phyloP scores from a whole-genome alignment of 2,888 invertebrate genomes.

The Colletes collaris region DNA sequence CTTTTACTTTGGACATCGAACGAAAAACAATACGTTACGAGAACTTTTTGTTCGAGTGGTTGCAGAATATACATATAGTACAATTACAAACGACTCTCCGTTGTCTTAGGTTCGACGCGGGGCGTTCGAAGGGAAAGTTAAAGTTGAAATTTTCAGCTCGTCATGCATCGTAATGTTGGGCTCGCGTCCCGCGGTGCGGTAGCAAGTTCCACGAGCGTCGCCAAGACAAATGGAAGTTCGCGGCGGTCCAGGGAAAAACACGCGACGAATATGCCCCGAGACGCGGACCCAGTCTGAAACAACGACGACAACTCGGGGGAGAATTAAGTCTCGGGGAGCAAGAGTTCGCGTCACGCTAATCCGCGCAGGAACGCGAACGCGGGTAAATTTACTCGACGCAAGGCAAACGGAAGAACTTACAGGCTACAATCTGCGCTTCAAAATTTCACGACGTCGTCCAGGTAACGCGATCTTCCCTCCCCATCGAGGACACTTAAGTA shows the following conservation, averaged over 20 bases:
- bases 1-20: neutral
- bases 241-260: constrained; percentile 12
- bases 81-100: neutral
- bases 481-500: neutral
- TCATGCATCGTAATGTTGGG: constrained; percentile 11
- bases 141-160: constrained; percentile 20
- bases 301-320: constrained; percentile 1
- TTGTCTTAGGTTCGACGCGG: neutral
- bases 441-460: constrained; percentile 6
- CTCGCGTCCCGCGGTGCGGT: neutral
- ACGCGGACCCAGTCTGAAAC: constrained; percentile 1
- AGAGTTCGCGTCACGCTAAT: constrained; percentile 37
- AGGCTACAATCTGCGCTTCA: constrained; percentile 8
- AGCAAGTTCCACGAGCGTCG: constrained; percentile 3
- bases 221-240: constrained; percentile 45
- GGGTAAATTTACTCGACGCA: constrained; percentile 45
- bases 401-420: constrained; percentile 32
- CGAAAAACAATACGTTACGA: neutral
- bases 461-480: neutral
- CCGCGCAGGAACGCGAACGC: constrained; percentile 22
- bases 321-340: constrained; percentile 36
- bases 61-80: neutral
- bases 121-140: neutral
- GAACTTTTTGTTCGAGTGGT: no score
- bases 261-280: neutral